Evolutionary conservation across 1,140 invertebrate species (phyloP).

Genomic region (Gryllus bimaculatus): DNA sequence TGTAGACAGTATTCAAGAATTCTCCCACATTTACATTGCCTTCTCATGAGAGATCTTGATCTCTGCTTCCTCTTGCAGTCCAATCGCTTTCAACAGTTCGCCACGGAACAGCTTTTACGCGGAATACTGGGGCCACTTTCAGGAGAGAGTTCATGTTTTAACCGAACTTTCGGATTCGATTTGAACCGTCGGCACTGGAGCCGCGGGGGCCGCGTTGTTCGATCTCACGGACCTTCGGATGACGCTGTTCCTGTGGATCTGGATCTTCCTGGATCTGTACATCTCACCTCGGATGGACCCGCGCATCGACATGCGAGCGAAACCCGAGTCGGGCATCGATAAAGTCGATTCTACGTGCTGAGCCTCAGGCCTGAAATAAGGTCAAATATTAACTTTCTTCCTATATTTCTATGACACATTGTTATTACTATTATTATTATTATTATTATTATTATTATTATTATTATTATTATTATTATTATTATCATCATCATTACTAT

Average conservation of each 20-base stretch:
- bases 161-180: too few species aligned
- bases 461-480: not conserved
- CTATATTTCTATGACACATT: not conserved
- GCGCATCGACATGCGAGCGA: slow-evolving; percentile 36
- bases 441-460: not conserved
- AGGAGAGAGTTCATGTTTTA: too few species aligned
- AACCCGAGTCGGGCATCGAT: slow-evolving; percentile 31
- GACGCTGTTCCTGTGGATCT: slow-evolving; percentile 24
- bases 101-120: too few species aligned
- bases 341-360: slow-evolving; percentile 28
- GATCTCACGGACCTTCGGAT: not conserved
- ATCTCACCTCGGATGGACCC: slow-evolving; percentile 52
- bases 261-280: slow-evolving; percentile 53
- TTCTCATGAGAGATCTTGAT: too few species aligned
- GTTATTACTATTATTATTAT: not conserved
- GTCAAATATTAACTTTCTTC: not conserved
- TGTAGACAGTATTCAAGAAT: too few species aligned
- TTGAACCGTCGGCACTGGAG: too few species aligned
- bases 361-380: not conserved
- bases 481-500: not conserved
- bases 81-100: too few species aligned
- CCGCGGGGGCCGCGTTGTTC: too few species aligned
- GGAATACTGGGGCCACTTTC: too few species aligned
- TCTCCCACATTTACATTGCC: too few species aligned
- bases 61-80: too few species aligned